A percentile compares a stretch with the other conserved stretches of the same genome.
Conservation (phyloP, 2,113 vertebrate genomes). For the Morphnarchus princeps region DNA sequence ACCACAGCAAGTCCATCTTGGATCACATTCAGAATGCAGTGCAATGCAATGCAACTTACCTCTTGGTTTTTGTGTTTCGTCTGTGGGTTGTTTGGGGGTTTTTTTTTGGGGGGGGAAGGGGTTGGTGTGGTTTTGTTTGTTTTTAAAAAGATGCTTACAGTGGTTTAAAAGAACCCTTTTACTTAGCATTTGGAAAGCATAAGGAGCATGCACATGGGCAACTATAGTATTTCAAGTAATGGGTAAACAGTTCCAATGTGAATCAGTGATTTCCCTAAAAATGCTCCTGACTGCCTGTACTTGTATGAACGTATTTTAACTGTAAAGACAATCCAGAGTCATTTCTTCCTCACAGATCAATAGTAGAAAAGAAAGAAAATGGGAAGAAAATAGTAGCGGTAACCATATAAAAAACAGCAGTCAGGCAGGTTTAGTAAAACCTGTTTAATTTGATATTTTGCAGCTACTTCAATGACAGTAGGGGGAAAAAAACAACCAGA, state of each 20-base stretch:
- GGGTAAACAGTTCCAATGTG: not conserved
- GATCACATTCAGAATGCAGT: not conserved
- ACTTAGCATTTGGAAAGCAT: not conserved
- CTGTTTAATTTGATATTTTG: not conserved
- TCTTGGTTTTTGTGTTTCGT: accelerated
- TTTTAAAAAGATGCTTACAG: not conserved
- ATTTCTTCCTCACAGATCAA: not conserved
- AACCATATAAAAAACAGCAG: not conserved
- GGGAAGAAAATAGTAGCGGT: not conserved
- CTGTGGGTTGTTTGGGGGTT: not conserved
- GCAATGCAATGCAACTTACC: not conserved
- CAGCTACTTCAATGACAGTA: not conserved
- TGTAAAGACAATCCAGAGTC: not conserved
- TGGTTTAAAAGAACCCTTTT: not conserved
- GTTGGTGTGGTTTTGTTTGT: not conserved
- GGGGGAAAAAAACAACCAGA: not conserved
- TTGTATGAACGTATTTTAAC: not conserved
- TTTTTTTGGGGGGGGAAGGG: too few relatives aligned
- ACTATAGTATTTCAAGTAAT: not conserved
- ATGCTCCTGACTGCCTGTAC: not conserved
- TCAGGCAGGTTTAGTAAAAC: not conserved
- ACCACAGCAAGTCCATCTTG: not conserved
- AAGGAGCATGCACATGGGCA: not conserved
- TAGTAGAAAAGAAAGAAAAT: not conserved
- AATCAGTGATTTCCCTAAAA: not conserved